Evolutionary conservation across 2,888 invertebrate species (phyloP), one percentile per base, ranked within the genome.

Genomic region (Tetanocera ferruginea): DNA sequence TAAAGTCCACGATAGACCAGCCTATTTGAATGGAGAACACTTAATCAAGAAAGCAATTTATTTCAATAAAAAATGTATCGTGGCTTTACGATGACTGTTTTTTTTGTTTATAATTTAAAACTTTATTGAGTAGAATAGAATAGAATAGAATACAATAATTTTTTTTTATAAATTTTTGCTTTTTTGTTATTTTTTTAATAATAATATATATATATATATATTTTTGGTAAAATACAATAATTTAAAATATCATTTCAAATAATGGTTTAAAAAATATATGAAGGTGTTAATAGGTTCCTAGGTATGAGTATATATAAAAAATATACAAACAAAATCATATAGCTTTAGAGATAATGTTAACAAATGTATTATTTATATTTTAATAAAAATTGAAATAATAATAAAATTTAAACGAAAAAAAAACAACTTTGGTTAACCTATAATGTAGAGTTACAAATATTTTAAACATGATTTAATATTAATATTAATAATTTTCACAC

Each of bases 321-420:
- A 43, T 5, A 43, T 43, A 43, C 14, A 43, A 31, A 31, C 31
- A 31, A 31, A 31, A 31, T 31, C 43, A 37, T 1, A 57, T 57
- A 57, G 57, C 23, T 6, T 23, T 57, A 23, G 4, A 57, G 9
- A 23, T 25, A 37, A 72, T 77, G 69, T 78, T 69, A 69, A 75
- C 60, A 78, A 67, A 73, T 57, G 34, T 55, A 49, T 66, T 67
- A 72, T 31, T 66, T 67, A 72, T 31, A 60, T 60, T 60, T 25
- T 28, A 60, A 60, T 60, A 60, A 28, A 25, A 28, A 60, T 25
- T 49, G 73, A 31, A 72, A 37, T 37, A 72, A 73, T 64, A 51
- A 62, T 60, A 76, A 76, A 64, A 76, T 49, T 55, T 71, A 64
- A 78, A 72, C 72, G 71, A 70, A 69, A 76, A 57, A 23, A 72